Base-by-base conservation (phyloP, 2,113 vertebrate species). In the Eulemur macaco region DNA sequence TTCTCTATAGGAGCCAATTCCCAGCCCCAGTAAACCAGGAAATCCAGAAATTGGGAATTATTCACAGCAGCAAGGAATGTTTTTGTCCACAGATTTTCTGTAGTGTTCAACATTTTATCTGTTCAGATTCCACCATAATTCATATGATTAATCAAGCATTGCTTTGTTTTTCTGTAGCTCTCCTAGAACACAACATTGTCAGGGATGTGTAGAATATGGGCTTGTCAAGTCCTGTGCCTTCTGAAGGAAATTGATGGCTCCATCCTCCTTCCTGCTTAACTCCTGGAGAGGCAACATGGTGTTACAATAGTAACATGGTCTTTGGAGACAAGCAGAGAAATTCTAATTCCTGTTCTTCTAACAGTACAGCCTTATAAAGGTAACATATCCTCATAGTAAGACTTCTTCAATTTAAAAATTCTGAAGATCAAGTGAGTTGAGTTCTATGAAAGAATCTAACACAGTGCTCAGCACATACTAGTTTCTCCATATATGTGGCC, bases 31-130 rank as follows among this genome's bases (percentile, higher is more conserved):
- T 64, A 91, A 89, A 37, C 25, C 71, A 93, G 77, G 56, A 97
- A 93, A 31, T 93, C 50, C 66, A 74, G n/a, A 42, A 82, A 29
- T 86, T 64, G 87, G 14, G 25, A 71, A 18, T 95, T 96, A 11
- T 93, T 95, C 34, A 31, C 39, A 93, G 47, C 6, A 85, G 29
- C 54, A 66, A 85, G 27, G 37, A 85, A 85, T 86, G 25, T 81
- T 97, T 94, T 95, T 96, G 37, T 91, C 11, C 74, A 21, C 76
- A 84, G 27, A 52, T 86, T 93, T 92, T 95, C 14, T 66, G n/a
- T 68, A 89, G 39, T 37, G 20, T 82, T 92, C 12, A 88, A 42
- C 27, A 80, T 29, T 91, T 89, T 82, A 39, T 94, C 52, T 71
- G 9, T 21, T 90, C 21, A 80, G 29, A 71, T 89, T 29, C 29